Evolutionary conservation across 2,797 vertebrate genomes (phyloP).

Genomic region (Moxostoma hubbsi): DNA sequence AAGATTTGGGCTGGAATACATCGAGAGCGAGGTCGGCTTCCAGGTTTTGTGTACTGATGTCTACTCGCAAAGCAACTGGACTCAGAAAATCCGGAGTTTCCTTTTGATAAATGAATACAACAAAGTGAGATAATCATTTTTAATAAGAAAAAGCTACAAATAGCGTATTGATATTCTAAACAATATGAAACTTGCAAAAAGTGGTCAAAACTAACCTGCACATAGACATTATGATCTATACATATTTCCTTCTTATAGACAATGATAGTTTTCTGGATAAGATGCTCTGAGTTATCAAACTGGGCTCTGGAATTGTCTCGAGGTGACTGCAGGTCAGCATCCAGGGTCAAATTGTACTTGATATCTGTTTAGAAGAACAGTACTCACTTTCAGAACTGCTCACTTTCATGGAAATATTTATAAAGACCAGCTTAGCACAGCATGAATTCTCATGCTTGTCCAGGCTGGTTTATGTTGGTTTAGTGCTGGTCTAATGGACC

Average conservation of each 20-base stretch:
- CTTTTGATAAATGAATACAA: constrained; percentile 43
- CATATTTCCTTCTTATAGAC: constrained; percentile 68
- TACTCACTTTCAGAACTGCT: background rate
- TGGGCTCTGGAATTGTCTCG: constrained; percentile 80
- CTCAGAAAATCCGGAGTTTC: constrained; percentile 82
- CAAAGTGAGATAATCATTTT: background rate
- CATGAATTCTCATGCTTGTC: too few species aligned
- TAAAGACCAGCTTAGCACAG: too few species aligned
- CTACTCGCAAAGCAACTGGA: constrained; percentile 77
- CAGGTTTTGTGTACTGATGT: constrained; percentile 74
- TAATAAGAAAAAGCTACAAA: background rate
- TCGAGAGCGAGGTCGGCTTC: constrained; percentile 79
- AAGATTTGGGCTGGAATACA: constrained; percentile 73
- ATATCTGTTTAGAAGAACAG: constrained; percentile 66
- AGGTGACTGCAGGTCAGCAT: constrained; percentile 79
- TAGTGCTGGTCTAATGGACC: too few species aligned
- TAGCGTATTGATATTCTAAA: background rate
- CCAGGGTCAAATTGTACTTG: constrained; percentile 79
- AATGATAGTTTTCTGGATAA: constrained; percentile 68
- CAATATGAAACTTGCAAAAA: background rate
- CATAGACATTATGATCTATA: constrained; percentile 70
- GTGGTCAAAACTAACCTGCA: constrained; percentile 65
- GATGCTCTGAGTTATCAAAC: constrained; percentile 81
- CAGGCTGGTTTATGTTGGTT: too few species aligned
- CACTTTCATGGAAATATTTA: background rate